phyloP scores from a whole-genome alignment of 2,113 vertebrate species.

The Coptodon bakossiorum region DNA sequence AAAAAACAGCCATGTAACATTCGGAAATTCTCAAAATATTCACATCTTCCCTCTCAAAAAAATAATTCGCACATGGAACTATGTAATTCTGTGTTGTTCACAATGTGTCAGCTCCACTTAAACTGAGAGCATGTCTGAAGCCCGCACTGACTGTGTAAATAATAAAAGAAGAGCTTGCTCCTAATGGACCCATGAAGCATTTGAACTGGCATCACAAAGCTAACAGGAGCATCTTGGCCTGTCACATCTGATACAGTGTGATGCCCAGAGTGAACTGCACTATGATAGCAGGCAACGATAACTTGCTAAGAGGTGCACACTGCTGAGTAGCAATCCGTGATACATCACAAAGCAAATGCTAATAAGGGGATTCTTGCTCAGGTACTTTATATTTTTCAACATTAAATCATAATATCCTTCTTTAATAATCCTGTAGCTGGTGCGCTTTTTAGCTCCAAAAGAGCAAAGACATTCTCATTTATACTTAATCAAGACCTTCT shows the following conservation, averaged over 20 bases:
- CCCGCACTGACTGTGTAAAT: constrained; percentile 25
- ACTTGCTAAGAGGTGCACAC: not conserved
- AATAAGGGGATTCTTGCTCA: not conserved
- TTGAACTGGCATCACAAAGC: constrained; percentile 11
- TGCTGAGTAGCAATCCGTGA: not conserved
- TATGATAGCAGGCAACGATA: not conserved
- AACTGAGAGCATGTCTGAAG: not conserved
- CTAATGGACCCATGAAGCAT: constrained; percentile 41
- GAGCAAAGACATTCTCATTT: not conserved
- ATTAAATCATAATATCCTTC: not conserved
- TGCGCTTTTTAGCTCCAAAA: not conserved
- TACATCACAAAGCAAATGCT: not conserved
- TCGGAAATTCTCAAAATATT: not conserved
- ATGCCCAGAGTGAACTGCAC: not conserved
- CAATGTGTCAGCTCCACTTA: not conserved
- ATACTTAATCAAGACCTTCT: not conserved
- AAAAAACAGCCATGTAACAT: not conserved
- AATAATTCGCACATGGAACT: not conserved
- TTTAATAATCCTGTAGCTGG: not conserved
- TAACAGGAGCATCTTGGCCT: constrained; percentile 31
- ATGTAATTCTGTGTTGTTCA: not conserved
- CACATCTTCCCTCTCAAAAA: not conserved
- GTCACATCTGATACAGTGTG: constrained; percentile 33
- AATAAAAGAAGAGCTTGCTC: constrained; percentile 28
- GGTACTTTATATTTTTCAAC: not conserved